Evolutionary conservation across 2,113 vertebrate species (phyloP).

Genomic region (Austrofundulus limnaeus): DNA sequence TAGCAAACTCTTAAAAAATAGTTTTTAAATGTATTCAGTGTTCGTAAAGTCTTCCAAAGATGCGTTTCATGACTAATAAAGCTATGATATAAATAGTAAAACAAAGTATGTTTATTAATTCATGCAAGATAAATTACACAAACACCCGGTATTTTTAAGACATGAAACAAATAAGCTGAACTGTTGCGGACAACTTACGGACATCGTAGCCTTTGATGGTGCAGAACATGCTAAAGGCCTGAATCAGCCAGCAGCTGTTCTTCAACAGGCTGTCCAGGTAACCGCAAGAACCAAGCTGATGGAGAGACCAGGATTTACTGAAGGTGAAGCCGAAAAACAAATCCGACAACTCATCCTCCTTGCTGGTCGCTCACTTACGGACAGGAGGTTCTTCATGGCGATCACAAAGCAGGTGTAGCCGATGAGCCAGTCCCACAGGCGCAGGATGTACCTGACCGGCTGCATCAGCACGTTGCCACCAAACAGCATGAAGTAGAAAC

Average conservation of each 20-base stretch:
- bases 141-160: neutral
- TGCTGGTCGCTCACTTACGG: constrained; percentile 48
- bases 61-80: too few species aligned
- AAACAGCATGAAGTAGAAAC: constrained; percentile 81
- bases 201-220: constrained; percentile 77
- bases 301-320: neutral
- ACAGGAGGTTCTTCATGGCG: constrained; percentile 78
- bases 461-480: constrained; percentile 78
- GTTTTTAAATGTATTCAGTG: too few species aligned
- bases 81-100: too few species aligned
- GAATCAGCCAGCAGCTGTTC: constrained; percentile 78
- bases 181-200: constrained; percentile 66
- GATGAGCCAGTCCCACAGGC: constrained; percentile 77
- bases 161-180: neutral
- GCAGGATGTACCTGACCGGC: constrained; percentile 73
- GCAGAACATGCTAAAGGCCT: constrained; percentile 79
- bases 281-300: constrained; percentile 75
- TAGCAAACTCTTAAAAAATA: too few species aligned
- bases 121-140: neutral
- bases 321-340: neutral
- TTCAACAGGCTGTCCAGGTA: constrained; percentile 75
- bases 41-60: too few species aligned
- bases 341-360: neutral
- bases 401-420: constrained; percentile 79
- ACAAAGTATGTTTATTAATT: neutral